Base-by-base conservation (phyloP, 2,113 vertebrate species). In the Ceyx margarethae region DNA sequence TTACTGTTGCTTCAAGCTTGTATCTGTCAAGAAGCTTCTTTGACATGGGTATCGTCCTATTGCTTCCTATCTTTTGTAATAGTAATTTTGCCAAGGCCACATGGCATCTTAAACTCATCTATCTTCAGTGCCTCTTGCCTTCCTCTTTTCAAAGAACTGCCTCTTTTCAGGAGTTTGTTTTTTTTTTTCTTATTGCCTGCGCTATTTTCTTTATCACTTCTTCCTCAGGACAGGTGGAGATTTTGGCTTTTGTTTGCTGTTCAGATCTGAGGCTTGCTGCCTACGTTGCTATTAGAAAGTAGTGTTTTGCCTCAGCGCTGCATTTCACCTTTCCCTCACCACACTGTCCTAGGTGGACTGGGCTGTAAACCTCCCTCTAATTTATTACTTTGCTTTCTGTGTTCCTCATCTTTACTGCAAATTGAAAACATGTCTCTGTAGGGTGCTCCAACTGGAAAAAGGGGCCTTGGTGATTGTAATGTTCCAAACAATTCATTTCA, bases 401-500 rank as follows among this genome's bases (percentile, higher is more conserved):
- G 79, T 96, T 96, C 91, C 64, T 96, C 92, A 93, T 93, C 96
- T 94, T 95, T 96, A 95, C 96, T 96, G 94, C 92, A 96, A 95
- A 96, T 95, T 95, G 96, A 95, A 96, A 96, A 96, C 94, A 96
- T 45, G 78, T 87, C 95, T 96, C 95, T 74, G 75, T 96, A 93
- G 95, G 95, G 94, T 93, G 87, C 92, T 92, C 91, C 89, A 94
- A 89, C 94, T 93, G 88, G 79, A 94, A 94, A 93, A 94, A 87
- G 84, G 91, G 87, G 75, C 95, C 92, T 93, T 82, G 75, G 89
- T 85, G 92, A 93, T 94, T 91, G 94, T 94, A 93, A 94, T 89
- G 94, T 91, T 93, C 85, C 87, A 89, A 96, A 96, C 95, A 94
- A 96, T 96, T 96, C 92, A 95, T 96, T 96, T 96, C 94, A 95